A percentile compares a stretch with the other conserved stretches of the same genome.
Conservation (phyloP, 2,888 invertebrate species). For the Nowickia ferox region DNA sequence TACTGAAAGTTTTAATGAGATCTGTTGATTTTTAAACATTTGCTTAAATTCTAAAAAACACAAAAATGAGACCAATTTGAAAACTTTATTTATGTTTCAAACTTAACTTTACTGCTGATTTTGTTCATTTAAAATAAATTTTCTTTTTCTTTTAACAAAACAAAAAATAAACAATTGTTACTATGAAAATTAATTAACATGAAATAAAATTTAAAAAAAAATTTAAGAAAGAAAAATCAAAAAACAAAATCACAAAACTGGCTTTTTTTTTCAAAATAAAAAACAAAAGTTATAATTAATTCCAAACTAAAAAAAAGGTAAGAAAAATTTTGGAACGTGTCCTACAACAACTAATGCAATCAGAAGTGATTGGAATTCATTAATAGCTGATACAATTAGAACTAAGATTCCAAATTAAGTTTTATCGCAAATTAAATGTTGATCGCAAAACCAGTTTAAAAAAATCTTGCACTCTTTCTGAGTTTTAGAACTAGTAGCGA, state of each 20-base stretch:
- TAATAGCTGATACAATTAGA: neutral
- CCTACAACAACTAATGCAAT: neutral
- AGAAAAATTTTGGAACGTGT: neutral
- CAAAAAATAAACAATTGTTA: slow-evolving; percentile 65
- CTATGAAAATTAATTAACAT: slow-evolving; percentile 72
- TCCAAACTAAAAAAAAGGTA: slow-evolving; percentile 4
- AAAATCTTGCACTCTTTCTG: neutral
- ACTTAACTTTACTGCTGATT: slow-evolving; percentile 54
- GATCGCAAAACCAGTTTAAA: neutral
- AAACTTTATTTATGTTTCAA: slow-evolving; percentile 75
- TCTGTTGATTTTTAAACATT: slow-evolving; percentile 71
- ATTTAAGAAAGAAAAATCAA: slow-evolving; percentile 72
- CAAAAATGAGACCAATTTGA: slow-evolving; percentile 82
- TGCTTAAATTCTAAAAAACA: slow-evolving; percentile 71
- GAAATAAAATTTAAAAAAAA: slow-evolving; percentile 73
- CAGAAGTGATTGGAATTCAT: neutral
- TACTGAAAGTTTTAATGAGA: slow-evolving; percentile 57
- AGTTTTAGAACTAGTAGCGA: neutral
- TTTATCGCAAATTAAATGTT: too few species aligned
- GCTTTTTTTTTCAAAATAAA: slow-evolving; percentile 68
- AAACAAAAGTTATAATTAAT: slow-evolving; percentile 48
- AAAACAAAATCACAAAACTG: slow-evolving; percentile 80
- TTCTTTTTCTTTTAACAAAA: slow-evolving; percentile 56
- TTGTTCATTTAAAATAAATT: slow-evolving; percentile 28
- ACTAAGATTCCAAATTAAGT: too few species aligned